phyloP scores from a whole-genome alignment of 2,888 invertebrate species.

The Chrysomela aeneicollis region DNA sequence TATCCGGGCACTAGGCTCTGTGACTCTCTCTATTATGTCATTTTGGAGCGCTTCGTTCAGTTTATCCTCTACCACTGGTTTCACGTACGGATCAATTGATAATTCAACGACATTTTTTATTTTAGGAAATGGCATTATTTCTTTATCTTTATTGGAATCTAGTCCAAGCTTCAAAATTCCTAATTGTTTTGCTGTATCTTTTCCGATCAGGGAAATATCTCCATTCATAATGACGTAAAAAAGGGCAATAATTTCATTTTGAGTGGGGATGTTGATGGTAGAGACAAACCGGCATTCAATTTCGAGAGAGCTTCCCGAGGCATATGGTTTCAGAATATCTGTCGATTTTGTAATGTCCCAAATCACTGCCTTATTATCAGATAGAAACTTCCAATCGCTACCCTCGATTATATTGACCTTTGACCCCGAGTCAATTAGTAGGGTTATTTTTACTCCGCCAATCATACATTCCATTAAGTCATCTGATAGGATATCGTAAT shows the following conservation, averaged over 20 bases:
- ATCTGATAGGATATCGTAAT: conserved; percentile 12
- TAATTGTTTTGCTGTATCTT: conserved; percentile 36
- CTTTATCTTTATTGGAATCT: conserved; percentile 22
- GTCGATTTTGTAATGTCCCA: not conserved
- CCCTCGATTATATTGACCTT: conserved; percentile 36
- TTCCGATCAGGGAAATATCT: conserved; percentile 37
- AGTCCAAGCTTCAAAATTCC: conserved; percentile 41
- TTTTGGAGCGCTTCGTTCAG: conserved; percentile 25
- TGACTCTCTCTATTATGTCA: conserved; percentile 52
- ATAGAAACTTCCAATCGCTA: not conserved
- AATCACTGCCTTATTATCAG: not conserved
- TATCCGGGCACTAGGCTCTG: conserved; percentile 51
- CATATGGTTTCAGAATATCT: conserved; percentile 36
- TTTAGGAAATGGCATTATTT: conserved; percentile 34
- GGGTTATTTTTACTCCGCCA: conserved; percentile 35
- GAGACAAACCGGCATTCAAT: conserved; percentile 15
- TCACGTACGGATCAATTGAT: conserved; percentile 27
- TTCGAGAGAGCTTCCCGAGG: not conserved
- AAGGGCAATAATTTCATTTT: conserved; percentile 28
- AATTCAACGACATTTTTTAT: conserved; percentile 35
- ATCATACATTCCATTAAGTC: conserved; percentile 35
- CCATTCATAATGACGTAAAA: conserved; percentile 37
- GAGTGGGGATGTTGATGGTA: conserved; percentile 25
- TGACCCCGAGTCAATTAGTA: conserved; percentile 41
- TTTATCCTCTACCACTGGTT: conserved; percentile 13